Evolutionary conservation across 2,113 vertebrate species (phyloP).

Genomic region (Rafetus swinhoei): DNA sequence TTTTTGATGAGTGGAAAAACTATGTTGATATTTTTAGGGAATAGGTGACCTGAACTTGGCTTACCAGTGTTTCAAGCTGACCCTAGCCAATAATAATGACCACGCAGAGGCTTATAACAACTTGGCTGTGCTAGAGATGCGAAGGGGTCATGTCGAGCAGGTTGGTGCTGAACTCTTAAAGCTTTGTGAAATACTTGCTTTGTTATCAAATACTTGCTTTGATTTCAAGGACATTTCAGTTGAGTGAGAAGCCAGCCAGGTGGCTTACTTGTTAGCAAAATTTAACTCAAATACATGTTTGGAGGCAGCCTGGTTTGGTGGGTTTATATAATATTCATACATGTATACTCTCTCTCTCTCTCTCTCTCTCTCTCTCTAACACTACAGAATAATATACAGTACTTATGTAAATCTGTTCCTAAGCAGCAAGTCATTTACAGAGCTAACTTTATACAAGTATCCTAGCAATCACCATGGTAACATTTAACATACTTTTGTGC

Average conservation of each 20-base stretch:
- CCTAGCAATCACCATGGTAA: neutral
- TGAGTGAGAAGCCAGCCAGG: neutral
- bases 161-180: constrained; percentile 72
- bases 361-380: too few species aligned
- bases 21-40: constrained; percentile 78
- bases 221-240: neutral
- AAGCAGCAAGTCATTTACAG: neutral
- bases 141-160: constrained; percentile 91
- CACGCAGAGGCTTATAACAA: constrained; percentile 97
- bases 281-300: neutral
- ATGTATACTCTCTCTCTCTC: too few species aligned
- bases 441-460: constrained; percentile 6
- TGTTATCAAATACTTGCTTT: neutral
- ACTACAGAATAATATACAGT: neutral
- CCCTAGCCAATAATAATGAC: constrained; percentile 90
- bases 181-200: neutral
- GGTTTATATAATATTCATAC: neutral
- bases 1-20: neutral
- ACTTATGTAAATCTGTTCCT: neutral
- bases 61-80: constrained; percentile 93
- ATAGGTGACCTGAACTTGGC: constrained; percentile 91
- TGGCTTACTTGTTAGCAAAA: neutral
- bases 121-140: constrained; percentile 93
- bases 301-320: neutral
- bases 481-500: neutral